Evolutionary conservation across 2,113 vertebrate genomes (phyloP).

Genomic region (Gymnobelideus leadbeateri): DNA sequence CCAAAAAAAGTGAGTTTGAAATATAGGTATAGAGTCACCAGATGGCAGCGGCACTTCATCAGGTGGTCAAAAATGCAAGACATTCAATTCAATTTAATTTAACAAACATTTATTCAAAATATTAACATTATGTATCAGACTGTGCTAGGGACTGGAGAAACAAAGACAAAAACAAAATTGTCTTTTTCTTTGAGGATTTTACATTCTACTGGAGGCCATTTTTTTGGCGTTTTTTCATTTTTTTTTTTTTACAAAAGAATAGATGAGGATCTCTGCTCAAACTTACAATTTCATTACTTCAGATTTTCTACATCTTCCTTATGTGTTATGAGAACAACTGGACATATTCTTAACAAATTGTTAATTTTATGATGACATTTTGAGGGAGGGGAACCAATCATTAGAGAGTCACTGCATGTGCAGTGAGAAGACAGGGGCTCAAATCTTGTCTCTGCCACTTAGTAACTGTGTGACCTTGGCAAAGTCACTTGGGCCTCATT

Average conservation of each 20-base stretch:
- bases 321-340: not conserved
- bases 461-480: not conserved
- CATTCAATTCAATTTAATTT: not conserved
- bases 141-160: not conserved
- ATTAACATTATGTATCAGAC: not conserved
- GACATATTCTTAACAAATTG: not conserved
- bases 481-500: not conserved
- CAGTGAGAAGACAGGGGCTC: not conserved
- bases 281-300: not conserved
- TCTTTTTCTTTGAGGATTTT: not conserved
- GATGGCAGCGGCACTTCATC: not conserved
- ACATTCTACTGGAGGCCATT: not conserved
- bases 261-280: not conserved
- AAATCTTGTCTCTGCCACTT: not conserved
- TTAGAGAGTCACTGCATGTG: not conserved
- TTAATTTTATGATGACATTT: not conserved
- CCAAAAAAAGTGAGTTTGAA: constrained; percentile 25
- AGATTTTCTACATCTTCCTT: not conserved
- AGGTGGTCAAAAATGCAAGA: not conserved
- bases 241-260: not conserved
- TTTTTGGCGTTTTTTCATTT: not conserved
- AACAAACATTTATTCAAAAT: constrained; percentile 6
- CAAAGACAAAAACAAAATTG: not conserved
- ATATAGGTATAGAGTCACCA: not conserved
- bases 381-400: not conserved